phyloP scores from a whole-genome alignment of 2,113 vertebrate genomes.

The Istiophorus platypterus region DNA sequence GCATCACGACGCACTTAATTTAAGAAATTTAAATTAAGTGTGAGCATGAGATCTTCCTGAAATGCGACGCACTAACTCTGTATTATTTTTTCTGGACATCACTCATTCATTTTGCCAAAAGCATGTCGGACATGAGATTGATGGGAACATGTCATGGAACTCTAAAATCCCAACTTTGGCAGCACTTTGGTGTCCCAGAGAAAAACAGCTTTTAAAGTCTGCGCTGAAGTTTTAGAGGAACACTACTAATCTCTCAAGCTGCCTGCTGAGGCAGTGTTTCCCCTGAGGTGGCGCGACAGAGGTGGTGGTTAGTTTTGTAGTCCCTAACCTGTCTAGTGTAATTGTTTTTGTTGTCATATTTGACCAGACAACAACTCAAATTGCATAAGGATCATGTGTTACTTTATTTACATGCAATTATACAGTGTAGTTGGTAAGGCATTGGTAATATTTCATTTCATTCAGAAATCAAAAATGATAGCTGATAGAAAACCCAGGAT shows the following conservation, averaged over 20 bases:
- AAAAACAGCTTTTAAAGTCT: constrained; percentile 3
- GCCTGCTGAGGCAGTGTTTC: neutral
- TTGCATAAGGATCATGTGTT: neutral
- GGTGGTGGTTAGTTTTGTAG: neutral
- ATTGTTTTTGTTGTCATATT: neutral
- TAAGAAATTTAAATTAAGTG: neutral
- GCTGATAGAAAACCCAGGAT: neutral
- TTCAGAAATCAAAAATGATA: too few species aligned
- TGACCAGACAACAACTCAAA: neutral
- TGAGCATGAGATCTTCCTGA: neutral
- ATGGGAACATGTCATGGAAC: neutral
- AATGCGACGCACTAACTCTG: neutral
- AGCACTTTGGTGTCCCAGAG: neutral
- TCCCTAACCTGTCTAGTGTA: neutral
- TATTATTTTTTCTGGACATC: neutral
- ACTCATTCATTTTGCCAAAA: neutral
- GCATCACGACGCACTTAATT: neutral
- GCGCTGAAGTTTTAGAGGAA: neutral
- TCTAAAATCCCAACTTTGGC: neutral
- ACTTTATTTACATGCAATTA: neutral
- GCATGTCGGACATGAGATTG: neutral
- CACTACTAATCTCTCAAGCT: neutral
- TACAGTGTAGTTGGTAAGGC: too few species aligned
- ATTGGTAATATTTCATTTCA: neutral
- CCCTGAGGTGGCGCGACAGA: neutral